Percentiles rank a stretch among this genome's conserved stretches.
Conservation (phyloP, 2,888 invertebrate genomes). For the Phragmatobia fuliginosa region DNA sequence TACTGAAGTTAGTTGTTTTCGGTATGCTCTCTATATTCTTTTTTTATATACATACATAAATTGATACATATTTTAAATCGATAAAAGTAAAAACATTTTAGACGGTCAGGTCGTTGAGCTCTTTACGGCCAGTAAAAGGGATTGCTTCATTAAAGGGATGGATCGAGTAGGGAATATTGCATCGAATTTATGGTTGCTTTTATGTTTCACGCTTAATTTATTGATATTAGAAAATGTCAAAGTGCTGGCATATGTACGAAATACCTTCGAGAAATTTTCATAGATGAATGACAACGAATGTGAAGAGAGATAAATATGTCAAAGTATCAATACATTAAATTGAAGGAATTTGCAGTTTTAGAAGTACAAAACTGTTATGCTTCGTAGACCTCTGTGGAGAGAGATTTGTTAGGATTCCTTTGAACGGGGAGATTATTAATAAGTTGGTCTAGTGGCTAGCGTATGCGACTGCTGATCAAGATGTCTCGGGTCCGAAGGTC, state of each 20-base stretch:
- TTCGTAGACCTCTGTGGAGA: background rate
- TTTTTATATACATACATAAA: background rate
- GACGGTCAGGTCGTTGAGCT: slow-evolving; percentile 45
- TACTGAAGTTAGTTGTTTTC: background rate
- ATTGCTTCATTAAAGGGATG: slow-evolving; percentile 70
- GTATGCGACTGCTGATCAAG: too few relatives aligned
- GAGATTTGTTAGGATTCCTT: background rate
- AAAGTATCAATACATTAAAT: background rate
- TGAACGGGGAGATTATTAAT: too few relatives aligned
- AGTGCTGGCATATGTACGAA: background rate
- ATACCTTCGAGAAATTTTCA: background rate
- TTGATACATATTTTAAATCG: slow-evolving; percentile 26
- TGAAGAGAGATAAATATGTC: background rate
- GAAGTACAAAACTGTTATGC: background rate
- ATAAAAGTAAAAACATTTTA: slow-evolving; percentile 47
- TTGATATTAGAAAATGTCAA: slow-evolving; percentile 16
- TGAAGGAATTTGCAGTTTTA: background rate
- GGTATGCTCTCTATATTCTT: background rate
- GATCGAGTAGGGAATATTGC: slow-evolving; percentile 56
- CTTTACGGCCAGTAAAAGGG: slow-evolving; percentile 72
- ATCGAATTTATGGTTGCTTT: slow-evolving; percentile 47
- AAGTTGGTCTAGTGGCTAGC: too few relatives aligned
- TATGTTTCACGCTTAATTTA: slow-evolving; percentile 35
- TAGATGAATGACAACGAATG: background rate
- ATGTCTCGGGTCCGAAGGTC: too few relatives aligned